Base-by-base conservation (phyloP, 2,888 invertebrate genomes). In the Drosophila rellima region DNA sequence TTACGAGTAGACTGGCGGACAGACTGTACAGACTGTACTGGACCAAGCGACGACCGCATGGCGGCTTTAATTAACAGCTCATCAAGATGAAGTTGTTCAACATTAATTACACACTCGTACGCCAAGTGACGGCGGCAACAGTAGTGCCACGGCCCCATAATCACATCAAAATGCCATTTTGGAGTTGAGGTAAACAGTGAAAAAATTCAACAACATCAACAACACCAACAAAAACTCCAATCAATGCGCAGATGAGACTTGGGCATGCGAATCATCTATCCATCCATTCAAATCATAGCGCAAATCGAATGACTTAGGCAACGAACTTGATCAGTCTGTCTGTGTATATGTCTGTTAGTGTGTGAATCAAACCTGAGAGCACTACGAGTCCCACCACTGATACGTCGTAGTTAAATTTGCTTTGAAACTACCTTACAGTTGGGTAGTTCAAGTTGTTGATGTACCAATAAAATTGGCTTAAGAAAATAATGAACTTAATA, bases 31-130 rank as follows among this genome's bases (percentile, higher is more conserved):
- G 20, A 31, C 45, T 5, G 45, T 56, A 68, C 31, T 23, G 37
- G 51, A 52, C 44, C 44, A 52, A 44, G 29, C 20, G 37, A 63
- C 71, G 63, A 60, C 40, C 64, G 70, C 56, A 62, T 64, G 73
- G 70, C 77, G 70, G 73, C 74, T 89, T 85, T 89, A 88, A 85
- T 89, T 89, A 85, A 77, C 82, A 88, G 86, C 86, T 78, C 78
- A 88, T 80, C 80, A 82, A 82, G 74, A 87, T 84, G 80, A 89
- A 84, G 89, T 84, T 87, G 74, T 88, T 89, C 57, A 64, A 73
- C 79, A 79, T 87, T 84, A 84, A 89, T 84, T 87, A 84, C 79
- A 84, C 59, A 62, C 75, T 74, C 75, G 70, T 78, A 74, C 54
- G 48, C 60, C 70, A 44, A 74, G 64, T 64, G 68, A 47, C 45